Conservation (phyloP, 2,888 invertebrate genomes). For the Deilephila porcellus region DNA sequence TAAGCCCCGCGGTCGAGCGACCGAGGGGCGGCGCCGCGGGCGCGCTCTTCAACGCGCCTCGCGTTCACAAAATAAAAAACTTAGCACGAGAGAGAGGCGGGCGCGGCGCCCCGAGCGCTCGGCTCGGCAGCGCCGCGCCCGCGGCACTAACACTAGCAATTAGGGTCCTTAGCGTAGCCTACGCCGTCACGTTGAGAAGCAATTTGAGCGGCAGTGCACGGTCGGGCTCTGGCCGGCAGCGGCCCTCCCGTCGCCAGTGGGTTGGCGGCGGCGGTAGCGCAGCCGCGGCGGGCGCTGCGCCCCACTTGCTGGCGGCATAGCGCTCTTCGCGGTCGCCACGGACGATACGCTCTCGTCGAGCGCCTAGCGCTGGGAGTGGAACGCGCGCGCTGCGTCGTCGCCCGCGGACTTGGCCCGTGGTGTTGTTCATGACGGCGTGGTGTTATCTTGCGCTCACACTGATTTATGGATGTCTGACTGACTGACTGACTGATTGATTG, state of each 20-base stretch:
- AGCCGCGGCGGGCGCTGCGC: conserved; percentile 91
- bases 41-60: conserved; percentile 61
- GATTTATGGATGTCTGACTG: conserved; percentile 38
- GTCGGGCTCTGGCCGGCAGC: conserved; percentile 78
- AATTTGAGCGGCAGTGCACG: conserved; percentile 87
- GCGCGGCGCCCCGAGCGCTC: conserved; percentile 53
- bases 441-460: conserved; percentile 43
- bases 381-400: conserved; percentile 61
- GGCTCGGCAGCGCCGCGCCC: conserved; percentile 54
- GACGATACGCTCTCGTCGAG: conserved; percentile 41
- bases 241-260: conserved; percentile 87
- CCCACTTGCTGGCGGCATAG: conserved; percentile 92
- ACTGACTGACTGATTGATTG: conserved; percentile 55
- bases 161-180: conserved; percentile 66
- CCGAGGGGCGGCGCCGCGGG: conserved; percentile 67
- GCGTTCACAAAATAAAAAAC: conserved; percentile 77
- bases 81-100: conserved; percentile 73
- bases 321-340: conserved; percentile 63
- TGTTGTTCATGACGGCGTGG: conserved; percentile 60
- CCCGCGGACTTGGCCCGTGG: conserved; percentile 55
- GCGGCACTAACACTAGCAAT: conserved; percentile 69
- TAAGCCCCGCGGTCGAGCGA: conserved; percentile 64
- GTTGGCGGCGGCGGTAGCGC: conserved; percentile 92
- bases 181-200: conserved; percentile 85
- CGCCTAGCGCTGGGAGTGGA: conserved; percentile 52